Evolutionary conservation across 2,888 invertebrate species (phyloP), one percentile per base, ranked within the genome.

Genomic region (Marronus borbonicus): DNA sequence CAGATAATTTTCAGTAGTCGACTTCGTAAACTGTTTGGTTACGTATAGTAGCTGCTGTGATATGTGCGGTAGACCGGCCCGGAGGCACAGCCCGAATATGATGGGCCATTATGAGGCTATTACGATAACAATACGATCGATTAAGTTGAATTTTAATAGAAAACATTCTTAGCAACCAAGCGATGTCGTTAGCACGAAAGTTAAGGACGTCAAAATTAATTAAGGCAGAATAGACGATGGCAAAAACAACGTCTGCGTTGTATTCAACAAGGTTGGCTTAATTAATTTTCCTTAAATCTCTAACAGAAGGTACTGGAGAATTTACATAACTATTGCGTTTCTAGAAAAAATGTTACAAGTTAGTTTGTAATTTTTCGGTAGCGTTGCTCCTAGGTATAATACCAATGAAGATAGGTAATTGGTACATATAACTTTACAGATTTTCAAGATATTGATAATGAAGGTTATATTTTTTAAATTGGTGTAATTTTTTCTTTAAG

Each of bases 121-220:
- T 74, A 74, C 72, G 20, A 58, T 60, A 74, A 74, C 72, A 74
- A 74, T 74, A 20, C 72, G 10, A 74, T 49, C 72, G 72, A 74
- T 74, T 74, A 74, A 60, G 72, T 12, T 3, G 72, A 44, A 62
- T 74, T 74, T 74, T 74, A 74, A 60, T 60, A n/a, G 60, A 68
- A n/a, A 14, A 20, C 28, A 50, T 68, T 68, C 50, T 50, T 50
- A 50, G 60, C 17, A 14, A 20, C 36, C 14, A 44, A 74, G 60
- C 62, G 20, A 62, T 72, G 72, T 44, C 58, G 60, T 74, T 44
- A 60, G 44, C 62, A 49, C 28, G 72, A 44, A 74, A 74, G 60
- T 74, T 74, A 60, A 60, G 72, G 62, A 60, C 72, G 72, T 60
- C 60, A 62, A 49, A 60, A 74, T 74, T 74, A 74, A 74, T 74